These are phyloP conservation scores for Meloidogyne hapla DNA, from an alignment of 1,140 invertebrate species.

Conservation along the genomic window DNA sequence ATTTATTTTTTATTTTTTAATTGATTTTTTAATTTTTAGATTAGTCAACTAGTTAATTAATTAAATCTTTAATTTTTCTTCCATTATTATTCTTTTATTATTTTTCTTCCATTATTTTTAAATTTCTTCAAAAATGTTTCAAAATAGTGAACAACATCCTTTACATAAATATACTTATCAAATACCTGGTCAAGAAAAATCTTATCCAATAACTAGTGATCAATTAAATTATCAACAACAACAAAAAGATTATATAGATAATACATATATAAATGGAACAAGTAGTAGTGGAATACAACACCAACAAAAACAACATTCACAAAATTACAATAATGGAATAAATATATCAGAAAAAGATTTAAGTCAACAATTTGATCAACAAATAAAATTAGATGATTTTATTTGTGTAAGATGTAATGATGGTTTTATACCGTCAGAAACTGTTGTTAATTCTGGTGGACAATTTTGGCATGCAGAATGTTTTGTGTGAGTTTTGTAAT, in stretches of 20 bases:
- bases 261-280: not conserved
- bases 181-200: constrained; percentile 20
- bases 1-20: not conserved
- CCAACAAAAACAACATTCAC: not conserved
- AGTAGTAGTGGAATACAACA: not conserved
- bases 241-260: not conserved
- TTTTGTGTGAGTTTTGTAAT: constrained; percentile 83
- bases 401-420: constrained; percentile 60
- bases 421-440: constrained; percentile 73
- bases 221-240: not conserved
- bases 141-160: constrained; percentile 24
- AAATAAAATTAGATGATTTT: constrained; percentile 41
- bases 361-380: constrained; percentile 35
- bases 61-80: too few relatives aligned
- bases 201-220: not conserved
- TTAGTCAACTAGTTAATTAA: not conserved
- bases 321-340: not conserved
- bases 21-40: not conserved
- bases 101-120: too few relatives aligned
- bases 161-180: constrained; percentile 27
- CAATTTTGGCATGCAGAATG: constrained; percentile 97
- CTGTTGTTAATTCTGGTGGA: constrained; percentile 97
- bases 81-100: too few relatives aligned
- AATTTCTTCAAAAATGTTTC: not conserved
- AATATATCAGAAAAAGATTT: not conserved